Evolutionary conservation across 2,113 vertebrate species (phyloP), one percentile per base, ranked within the genome.

Genomic region (Neolamprologus hecqui): DNA sequence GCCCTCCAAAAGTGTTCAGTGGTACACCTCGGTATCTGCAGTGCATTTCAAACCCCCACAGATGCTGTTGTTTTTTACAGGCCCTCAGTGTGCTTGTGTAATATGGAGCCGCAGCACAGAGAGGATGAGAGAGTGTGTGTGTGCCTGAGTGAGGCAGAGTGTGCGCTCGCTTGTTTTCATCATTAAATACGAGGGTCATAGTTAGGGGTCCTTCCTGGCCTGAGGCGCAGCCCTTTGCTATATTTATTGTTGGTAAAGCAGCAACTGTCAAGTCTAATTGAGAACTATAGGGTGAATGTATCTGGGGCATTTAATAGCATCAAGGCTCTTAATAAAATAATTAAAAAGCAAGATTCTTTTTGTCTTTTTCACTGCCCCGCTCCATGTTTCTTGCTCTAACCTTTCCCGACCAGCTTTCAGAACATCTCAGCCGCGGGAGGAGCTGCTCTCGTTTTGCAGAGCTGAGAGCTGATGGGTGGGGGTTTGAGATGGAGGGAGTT

Each of bases 201-300:
- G 92, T 96, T 94, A 93, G 94, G 96, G 95, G 94, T 96, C 95
- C 89, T 90, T 84, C 45, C 87, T 92, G 88, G 91, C 96, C 96
- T 60, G 3, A 85, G 95, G 96, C 93, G 5, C 93, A 91, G 95
- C 95, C 95, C 86, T 94, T 92, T 96, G 93, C 96, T 96, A 94
- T 95, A 95, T 96, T 97, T 96, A 96, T 94, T 96, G 96, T 96
- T 86, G 93, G 90, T 95, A 96, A 96, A 94, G 95, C 95, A 95
- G 95, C 92, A 94, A 94, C 96, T 96, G 96, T 97, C 96, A 96
- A 84, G 90, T 96, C 93, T 94, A 95, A 96, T 96, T 92, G 92
- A 94, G 94, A 95, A 96, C 95, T 96, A 90, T 92, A 90, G 92
- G 93, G 70, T 96, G 93, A 97, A 95, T 95, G 95, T 94, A 96